A percentile compares a stretch with the other conserved stretches of the same genome.
These are phyloP conservation scores for Misgurnus mizolepis DNA, from an alignment of 2,113 vertebrate genomes.

Conservation along the genomic window DNA sequence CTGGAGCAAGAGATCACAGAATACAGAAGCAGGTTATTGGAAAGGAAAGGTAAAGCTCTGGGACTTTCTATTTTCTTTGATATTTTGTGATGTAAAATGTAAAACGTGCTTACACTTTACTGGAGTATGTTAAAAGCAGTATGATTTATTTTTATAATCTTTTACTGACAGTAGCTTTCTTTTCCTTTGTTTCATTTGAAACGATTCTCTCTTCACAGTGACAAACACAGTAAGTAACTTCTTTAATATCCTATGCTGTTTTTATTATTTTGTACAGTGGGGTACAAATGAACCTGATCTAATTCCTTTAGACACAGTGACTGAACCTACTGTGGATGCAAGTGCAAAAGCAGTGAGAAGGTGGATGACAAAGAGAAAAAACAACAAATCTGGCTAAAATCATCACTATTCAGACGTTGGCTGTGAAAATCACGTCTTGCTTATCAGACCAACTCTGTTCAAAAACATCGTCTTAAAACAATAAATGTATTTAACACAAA, in stretches of 20 bases:
- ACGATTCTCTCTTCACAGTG: constrained; percentile 16
- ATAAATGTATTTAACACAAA: background rate
- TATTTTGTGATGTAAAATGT: background rate
- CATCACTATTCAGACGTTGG: background rate
- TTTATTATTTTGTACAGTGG: background rate
- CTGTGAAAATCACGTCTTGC: background rate
- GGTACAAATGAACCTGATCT: background rate
- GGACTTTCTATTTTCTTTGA: background rate
- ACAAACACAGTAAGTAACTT: constrained; percentile 40
- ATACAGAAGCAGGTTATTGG: constrained; percentile 74
- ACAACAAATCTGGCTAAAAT: constrained; percentile 48
- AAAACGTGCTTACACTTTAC: no score
- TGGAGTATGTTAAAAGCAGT: background rate
- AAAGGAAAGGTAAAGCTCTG: constrained; percentile 69
- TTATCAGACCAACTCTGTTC: constrained; percentile 26
- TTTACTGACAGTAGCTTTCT: background rate
- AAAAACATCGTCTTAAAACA: background rate
- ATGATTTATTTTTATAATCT: no score
- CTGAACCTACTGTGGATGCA: constrained; percentile 47
- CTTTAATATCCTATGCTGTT: background rate
- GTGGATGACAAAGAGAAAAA: constrained; percentile 58
- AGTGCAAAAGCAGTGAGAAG: constrained; percentile 52
- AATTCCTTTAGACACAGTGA: constrained; percentile 56
- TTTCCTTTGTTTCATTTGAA: no score
- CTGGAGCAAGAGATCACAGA: constrained; percentile 88